Evolutionary conservation across 2,888 invertebrate genomes (phyloP), one percentile per base, ranked within the genome.

Genomic region (Dyspetes luteomarginatus): DNA sequence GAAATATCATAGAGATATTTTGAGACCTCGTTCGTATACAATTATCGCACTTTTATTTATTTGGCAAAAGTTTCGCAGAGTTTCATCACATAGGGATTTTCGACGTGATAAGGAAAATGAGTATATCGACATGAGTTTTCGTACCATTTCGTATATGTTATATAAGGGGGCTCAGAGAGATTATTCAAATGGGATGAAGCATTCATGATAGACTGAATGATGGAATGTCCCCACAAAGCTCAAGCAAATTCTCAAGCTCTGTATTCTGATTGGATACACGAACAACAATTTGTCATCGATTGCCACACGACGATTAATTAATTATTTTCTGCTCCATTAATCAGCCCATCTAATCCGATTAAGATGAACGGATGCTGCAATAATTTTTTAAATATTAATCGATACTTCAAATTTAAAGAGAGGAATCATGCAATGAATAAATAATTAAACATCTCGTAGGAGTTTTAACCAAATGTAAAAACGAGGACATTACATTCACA

Each of bases 101-200:
- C n/a, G n/a, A 22, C 22, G 22, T 5, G 4, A 50, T 22, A 5
- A 50, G 9, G 19, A 5, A 22, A 50, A 22, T 22, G 22, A 22
- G 5, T 50, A 19, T 22, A 50, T 50, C 19, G 19, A 9, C 0
- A 12, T 12, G 30, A 50, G 50, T 50, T 50, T 50, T 22, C 9
- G 12, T 50, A 50, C 50, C 22, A 50, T 22, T 50, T 50, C 50
- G 50, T 4, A n/a, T 45, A 3, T 50, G 3, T 50, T 24, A 52
- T 22, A 9, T 52, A 52, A 52, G n/a, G 12, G n/a, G 36, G 52
- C 52, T 52, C 7, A 41, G 36, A 4, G 36, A 36, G 67, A 67
- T 65, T n/a, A 67, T 52, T 67, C 67, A 30, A 15, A 67, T 45
- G 30, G 30, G 56, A 56, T 56, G 7, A 56, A 56, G 17, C 15